Evolutionary conservation across 2,113 vertebrate genomes (phyloP).

Genomic region (Kryptolebias marmoratus): DNA sequence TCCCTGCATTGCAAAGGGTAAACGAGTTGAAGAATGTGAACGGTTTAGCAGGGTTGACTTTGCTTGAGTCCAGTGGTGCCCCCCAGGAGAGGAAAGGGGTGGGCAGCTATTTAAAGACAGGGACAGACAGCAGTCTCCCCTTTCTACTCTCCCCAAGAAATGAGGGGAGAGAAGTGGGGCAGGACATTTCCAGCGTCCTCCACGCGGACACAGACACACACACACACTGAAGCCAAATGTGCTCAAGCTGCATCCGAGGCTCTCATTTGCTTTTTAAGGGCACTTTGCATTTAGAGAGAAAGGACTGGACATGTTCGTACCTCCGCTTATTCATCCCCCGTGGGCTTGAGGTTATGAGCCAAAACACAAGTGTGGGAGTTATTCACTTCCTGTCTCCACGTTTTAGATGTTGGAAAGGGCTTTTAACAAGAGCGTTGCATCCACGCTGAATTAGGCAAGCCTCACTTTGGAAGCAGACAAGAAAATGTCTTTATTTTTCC

Average conservation of each 20-base stretch:
- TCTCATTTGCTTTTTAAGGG: constrained; percentile 16
- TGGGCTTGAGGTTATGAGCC: constrained; percentile 30
- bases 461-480: background rate
- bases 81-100: constrained; percentile 56
- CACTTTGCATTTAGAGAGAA: constrained; percentile 1
- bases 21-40: constrained; percentile 49
- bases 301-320: constrained; percentile 10
- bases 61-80: constrained; percentile 66
- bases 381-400: background rate
- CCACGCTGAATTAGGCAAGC: background rate
- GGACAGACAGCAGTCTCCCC: constrained; percentile 55
- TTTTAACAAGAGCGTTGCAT: background rate
- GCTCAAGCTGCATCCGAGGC: constrained; percentile 10
- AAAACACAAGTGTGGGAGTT: constrained; percentile 31
- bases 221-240: constrained; percentile 3
- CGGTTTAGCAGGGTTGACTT: constrained; percentile 68
- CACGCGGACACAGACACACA: constrained; percentile 19
- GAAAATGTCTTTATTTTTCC: background rate
- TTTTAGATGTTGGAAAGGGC: constrained; percentile 10
- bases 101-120: constrained; percentile 78
- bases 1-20: constrained; percentile 42
- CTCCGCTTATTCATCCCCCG: constrained; percentile 32
- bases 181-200: constrained; percentile 71
- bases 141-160: constrained; percentile 57
- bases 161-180: constrained; percentile 77